phyloP scores from a whole-genome alignment of 2,888 invertebrate genomes.

The Sinodicranocentrus sp. region DNA sequence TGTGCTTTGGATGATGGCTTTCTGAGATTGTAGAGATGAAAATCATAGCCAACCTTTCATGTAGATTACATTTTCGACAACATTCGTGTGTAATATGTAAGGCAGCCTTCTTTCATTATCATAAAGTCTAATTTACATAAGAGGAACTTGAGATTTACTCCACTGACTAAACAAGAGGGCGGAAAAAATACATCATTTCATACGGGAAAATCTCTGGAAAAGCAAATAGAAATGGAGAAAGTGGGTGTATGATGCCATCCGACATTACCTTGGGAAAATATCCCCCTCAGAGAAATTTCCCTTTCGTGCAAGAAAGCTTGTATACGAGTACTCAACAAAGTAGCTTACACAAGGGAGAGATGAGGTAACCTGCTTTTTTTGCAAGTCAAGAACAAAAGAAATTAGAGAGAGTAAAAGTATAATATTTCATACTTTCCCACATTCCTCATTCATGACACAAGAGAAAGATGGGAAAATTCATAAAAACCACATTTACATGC shows the following conservation, averaged over 20 bases:
- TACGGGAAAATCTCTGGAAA: not conserved
- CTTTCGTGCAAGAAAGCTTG: too few species aligned
- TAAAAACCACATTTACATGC: constrained; percentile 17
- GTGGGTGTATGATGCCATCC: too few species aligned
- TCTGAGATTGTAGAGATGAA: not conserved
- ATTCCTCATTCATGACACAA: constrained; percentile 6
- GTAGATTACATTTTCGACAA: constrained; percentile 4
- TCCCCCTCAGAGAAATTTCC: too few species aligned
- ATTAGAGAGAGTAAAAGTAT: constrained; percentile 17
- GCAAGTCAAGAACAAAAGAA: constrained; percentile 2
- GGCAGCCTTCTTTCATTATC: not conserved
- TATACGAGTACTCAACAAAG: not conserved
- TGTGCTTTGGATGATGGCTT: not conserved
- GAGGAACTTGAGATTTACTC: too few species aligned
- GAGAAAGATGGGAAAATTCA: constrained; percentile 28
- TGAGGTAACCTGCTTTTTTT: not conserved
- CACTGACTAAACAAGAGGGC: not conserved
- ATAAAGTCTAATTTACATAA: not conserved
- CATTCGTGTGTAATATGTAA: not conserved
- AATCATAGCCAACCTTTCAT: constrained; percentile 39
- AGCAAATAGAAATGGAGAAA: too few species aligned
- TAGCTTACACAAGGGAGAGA: not conserved
- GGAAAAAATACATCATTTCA: not conserved
- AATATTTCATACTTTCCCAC: constrained; percentile 41
- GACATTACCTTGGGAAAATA: too few species aligned